A percentile compares a stretch with the other conserved stretches of the same genome.
These are phyloP conservation scores for Perizoma flavofasciatum DNA, from an alignment of 2,888 invertebrate species.

Conservation along the genomic window DNA sequence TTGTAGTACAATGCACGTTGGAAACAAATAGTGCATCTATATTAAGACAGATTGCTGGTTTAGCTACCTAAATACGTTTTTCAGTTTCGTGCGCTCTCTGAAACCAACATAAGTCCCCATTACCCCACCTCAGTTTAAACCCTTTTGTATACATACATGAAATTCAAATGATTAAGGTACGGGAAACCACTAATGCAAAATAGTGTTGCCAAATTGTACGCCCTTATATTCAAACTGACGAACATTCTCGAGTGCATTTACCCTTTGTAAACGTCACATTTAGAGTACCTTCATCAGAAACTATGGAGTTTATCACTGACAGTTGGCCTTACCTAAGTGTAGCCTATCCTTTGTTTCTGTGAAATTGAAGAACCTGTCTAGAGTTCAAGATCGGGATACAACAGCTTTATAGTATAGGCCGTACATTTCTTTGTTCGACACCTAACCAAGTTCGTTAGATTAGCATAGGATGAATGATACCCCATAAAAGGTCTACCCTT, in stretches of 20 bases:
- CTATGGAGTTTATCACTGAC: background rate
- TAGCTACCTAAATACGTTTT: background rate
- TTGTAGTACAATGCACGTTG: conserved; percentile 6
- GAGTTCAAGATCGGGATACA: too few relatives aligned
- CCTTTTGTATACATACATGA: conserved; percentile 27
- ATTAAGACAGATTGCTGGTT: conserved; percentile 8
- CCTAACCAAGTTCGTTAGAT: conserved; percentile 9
- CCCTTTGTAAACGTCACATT: conserved; percentile 25
- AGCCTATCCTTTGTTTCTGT: too few relatives aligned
- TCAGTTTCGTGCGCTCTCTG: background rate
- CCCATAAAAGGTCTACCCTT: conserved; percentile 9
- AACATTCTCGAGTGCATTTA: conserved; percentile 34
- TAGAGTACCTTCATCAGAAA: background rate
- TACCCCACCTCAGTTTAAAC: conserved; percentile 27
- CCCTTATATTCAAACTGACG: background rate
- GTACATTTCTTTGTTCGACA: conserved; percentile 18
- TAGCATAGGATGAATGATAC: conserved; percentile 34
- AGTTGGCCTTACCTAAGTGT: too few relatives aligned
- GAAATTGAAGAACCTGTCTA: too few relatives aligned
- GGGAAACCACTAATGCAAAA: conserved; percentile 11
- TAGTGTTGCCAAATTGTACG: background rate
- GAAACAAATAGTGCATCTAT: background rate
- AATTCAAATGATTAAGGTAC: conserved; percentile 25
- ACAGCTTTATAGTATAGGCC: too few relatives aligned
- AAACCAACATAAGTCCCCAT: conserved; percentile 25